Evolutionary conservation across 2,888 invertebrate species (phyloP).

Genomic region (Automeris io): DNA sequence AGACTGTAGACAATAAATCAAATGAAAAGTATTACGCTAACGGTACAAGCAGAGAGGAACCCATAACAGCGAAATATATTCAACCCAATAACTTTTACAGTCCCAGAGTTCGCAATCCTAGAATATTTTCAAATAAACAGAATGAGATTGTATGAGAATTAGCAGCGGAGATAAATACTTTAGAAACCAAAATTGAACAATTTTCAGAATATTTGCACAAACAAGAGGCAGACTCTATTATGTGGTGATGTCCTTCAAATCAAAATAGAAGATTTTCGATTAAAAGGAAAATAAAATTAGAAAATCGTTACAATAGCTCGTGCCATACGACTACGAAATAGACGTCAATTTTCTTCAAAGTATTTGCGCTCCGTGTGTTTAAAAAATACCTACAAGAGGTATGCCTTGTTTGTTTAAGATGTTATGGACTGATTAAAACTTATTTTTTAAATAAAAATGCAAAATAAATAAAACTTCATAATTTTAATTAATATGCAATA

Average conservation of each 20-base stretch:
- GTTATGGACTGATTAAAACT: slow-evolving; percentile 16
- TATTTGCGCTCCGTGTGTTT: not conserved
- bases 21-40: slow-evolving; percentile 63
- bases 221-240: slow-evolving; percentile 77
- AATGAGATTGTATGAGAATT: slow-evolving; percentile 75
- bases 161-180: slow-evolving; percentile 74
- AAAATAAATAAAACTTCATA: slow-evolving; percentile 33
- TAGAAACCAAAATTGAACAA: slow-evolving; percentile 67
- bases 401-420: slow-evolving; percentile 2
- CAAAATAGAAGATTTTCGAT: not conserved
- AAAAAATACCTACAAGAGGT: too few species aligned
- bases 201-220: slow-evolving; percentile 71
- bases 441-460: slow-evolving; percentile 12
- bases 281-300: not conserved
- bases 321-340: slow-evolving; percentile 2
- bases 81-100: slow-evolving; percentile 72
- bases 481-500: slow-evolving; percentile 69
- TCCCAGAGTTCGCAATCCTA: slow-evolving; percentile 62
- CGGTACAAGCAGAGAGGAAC: slow-evolving; percentile 49
- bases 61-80: slow-evolving; percentile 61
- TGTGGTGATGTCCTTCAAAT: slow-evolving; percentile 61
- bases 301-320: not conserved
- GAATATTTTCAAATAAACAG: slow-evolving; percentile 63
- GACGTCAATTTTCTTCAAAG: not conserved
- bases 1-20: slow-evolving; percentile 49